Evolutionary conservation across 2,113 vertebrate species (phyloP).

Genomic region (Oenanthe melanoleuca): DNA sequence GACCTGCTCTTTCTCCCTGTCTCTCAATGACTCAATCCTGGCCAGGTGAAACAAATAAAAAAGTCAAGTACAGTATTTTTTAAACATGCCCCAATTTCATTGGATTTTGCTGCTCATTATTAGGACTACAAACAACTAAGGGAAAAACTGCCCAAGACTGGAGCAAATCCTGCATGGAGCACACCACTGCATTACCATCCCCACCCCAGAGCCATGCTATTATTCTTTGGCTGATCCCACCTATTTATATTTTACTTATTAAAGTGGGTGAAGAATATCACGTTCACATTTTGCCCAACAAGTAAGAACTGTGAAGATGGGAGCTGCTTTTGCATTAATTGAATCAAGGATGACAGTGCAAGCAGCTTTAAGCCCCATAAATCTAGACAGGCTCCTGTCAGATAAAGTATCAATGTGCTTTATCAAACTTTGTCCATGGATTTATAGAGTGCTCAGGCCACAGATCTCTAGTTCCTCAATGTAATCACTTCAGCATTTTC

Average conservation of each 20-base stretch:
- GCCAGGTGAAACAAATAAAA: background rate
- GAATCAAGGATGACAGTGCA: constrained; percentile 12
- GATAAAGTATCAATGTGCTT: constrained; percentile 65
- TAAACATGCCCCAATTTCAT: background rate
- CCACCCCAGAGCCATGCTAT: background rate
- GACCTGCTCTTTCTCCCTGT: background rate
- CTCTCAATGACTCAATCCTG: background rate
- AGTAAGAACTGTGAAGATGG: background rate
- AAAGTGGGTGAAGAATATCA: background rate
- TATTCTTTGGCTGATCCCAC: background rate
- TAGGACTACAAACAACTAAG: background rate
- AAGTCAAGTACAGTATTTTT: background rate
- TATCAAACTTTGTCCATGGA: constrained; percentile 70
- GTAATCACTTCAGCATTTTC: constrained; percentile 70
- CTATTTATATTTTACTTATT: constrained; percentile 28
- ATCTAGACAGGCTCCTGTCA: constrained; percentile 56
- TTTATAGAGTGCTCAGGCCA: constrained; percentile 70
- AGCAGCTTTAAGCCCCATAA: constrained; percentile 44
- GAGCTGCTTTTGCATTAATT: constrained; percentile 52
- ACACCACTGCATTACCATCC: background rate
- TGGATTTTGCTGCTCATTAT: background rate
- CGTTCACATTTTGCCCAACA: constrained; percentile 22
- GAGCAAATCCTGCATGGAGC: background rate
- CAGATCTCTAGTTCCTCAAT: constrained; percentile 47
- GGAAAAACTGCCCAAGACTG: background rate